A percentile compares a stretch with the other conserved stretches of the same genome.
Evolutionary conservation across 2,888 invertebrate genomes (phyloP).

Genomic region (Limnephilus marmoratus): DNA sequence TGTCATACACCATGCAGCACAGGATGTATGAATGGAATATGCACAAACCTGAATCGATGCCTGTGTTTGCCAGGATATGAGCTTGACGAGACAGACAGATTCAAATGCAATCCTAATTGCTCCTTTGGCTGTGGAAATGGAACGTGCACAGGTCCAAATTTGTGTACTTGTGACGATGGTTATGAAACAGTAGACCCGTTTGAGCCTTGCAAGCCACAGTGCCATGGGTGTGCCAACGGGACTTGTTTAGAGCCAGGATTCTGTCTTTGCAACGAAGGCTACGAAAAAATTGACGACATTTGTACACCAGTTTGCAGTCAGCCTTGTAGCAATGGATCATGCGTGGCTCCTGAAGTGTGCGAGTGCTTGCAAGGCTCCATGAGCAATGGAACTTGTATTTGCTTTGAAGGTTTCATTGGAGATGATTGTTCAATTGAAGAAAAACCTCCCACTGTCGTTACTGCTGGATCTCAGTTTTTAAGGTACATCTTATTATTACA

Average conservation of each 20-base stretch:
- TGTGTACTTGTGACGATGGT: conserved; percentile 68
- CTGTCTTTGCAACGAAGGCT: conserved; percentile 66
- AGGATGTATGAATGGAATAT: conserved; percentile 70
- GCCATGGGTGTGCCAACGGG: conserved; percentile 55
- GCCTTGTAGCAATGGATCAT: conserved; percentile 64
- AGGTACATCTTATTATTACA: conserved; percentile 26
- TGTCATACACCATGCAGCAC: conserved; percentile 59
- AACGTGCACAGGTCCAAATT: conserved; percentile 67
- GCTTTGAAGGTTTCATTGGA: conserved; percentile 53
- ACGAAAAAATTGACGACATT: conserved; percentile 36
- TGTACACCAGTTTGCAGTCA: conserved; percentile 65
- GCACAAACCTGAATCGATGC: conserved; percentile 70
- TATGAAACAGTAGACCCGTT: conserved; percentile 48
- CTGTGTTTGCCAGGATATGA: conserved; percentile 69
- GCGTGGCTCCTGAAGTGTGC: conserved; percentile 69
- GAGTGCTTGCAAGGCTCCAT: conserved; percentile 68
- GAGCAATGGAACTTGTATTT: conserved; percentile 52
- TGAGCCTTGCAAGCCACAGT: conserved; percentile 42
- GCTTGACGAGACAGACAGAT: conserved; percentile 59
- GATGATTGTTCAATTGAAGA: conserved; percentile 41
- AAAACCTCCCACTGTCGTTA: conserved; percentile 25
- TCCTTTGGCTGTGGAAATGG: conserved; percentile 58
- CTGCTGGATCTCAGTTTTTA: conserved; percentile 42
- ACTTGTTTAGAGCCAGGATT: conserved; percentile 62
- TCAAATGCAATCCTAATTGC: conserved; percentile 62